Conservation (phyloP, 2,888 invertebrate species). For the Cremastobaeus sp. region DNA sequence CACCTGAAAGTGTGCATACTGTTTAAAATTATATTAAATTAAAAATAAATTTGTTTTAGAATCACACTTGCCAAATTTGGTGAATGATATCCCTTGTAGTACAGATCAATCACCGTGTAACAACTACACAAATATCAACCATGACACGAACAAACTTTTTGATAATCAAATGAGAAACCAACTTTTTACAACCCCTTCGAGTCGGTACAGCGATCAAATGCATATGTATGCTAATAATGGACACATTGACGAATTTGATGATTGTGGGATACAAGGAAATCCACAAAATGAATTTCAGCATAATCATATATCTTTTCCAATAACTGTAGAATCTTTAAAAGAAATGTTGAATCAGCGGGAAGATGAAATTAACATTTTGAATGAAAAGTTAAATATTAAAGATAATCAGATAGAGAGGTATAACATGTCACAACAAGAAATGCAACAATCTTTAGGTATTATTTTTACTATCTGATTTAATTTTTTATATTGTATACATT, state of each 20-base stretch:
- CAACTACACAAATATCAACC: constrained; percentile 36
- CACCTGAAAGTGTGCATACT: too few species aligned
- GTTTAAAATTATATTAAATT: too few species aligned
- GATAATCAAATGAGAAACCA: constrained; percentile 61
- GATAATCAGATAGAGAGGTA: constrained; percentile 82
- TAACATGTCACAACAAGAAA: constrained; percentile 81
- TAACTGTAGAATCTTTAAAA: constrained; percentile 70
- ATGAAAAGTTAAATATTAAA: constrained; percentile 81
- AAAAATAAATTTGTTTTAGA: constrained; percentile 17
- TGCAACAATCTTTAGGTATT: constrained; percentile 83
- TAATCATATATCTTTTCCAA: constrained; percentile 63
- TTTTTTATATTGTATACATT: background rate
- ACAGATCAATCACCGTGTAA: constrained; percentile 63
- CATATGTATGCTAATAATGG: constrained; percentile 70
- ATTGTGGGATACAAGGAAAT: constrained; percentile 58
- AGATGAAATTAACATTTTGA: constrained; percentile 78
- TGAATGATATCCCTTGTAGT: constrained; percentile 65
- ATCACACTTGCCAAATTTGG: constrained; percentile 62
- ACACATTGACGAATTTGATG: constrained; percentile 68
- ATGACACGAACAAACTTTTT: constrained; percentile 51
- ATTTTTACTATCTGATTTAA: too few species aligned
- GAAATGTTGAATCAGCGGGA: constrained; percentile 70
- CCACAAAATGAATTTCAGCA: constrained; percentile 66
- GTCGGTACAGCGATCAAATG: constrained; percentile 69
- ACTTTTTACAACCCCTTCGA: constrained; percentile 71